phyloP scores from a whole-genome alignment of 2,113 vertebrate genomes.

The Phalacrocorax brasilianus region DNA sequence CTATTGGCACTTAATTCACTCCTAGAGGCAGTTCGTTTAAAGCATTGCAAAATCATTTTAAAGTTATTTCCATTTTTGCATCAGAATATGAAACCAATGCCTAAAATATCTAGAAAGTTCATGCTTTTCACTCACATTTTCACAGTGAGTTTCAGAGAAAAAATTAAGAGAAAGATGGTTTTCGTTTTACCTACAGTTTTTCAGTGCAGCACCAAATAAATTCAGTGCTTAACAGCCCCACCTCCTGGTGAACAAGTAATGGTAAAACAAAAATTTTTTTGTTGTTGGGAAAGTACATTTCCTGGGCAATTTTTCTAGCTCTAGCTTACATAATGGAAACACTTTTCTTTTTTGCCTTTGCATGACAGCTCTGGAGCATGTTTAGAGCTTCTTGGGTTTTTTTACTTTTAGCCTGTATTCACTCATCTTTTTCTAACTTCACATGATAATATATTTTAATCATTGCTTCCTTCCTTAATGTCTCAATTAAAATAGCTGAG shows the following conservation, averaged over 20 bases:
- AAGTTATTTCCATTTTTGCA: not conserved
- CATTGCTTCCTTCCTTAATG: not conserved
- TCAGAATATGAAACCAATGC: not conserved
- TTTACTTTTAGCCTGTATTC: not conserved
- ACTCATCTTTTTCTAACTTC: not conserved
- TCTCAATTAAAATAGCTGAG: not conserved
- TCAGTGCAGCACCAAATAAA: not conserved
- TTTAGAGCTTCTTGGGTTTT: not conserved
- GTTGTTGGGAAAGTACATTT: not conserved
- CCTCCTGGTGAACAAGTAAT: slow-evolving; percentile 45
- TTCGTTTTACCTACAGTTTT: not conserved
- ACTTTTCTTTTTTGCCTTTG: not conserved
- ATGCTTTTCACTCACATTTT: not conserved
- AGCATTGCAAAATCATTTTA: not conserved
- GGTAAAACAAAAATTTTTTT: not conserved
- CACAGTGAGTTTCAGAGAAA: not conserved
- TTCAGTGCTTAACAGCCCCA: slow-evolving; percentile 61
- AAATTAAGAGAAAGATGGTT: not conserved
- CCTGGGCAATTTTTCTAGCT: not conserved
- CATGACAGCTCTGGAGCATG: not conserved
- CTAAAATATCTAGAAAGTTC: slow-evolving; percentile 13
- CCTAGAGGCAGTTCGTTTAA: slow-evolving; percentile 6
- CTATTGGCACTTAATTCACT: slow-evolving; percentile 22
- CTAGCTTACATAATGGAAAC: not conserved
- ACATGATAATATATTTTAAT: not conserved